These are phyloP conservation scores for Montipora foliosa DNA, from an alignment of 64 coral and sea anemone genomes.

Conservation along the genomic window DNA sequence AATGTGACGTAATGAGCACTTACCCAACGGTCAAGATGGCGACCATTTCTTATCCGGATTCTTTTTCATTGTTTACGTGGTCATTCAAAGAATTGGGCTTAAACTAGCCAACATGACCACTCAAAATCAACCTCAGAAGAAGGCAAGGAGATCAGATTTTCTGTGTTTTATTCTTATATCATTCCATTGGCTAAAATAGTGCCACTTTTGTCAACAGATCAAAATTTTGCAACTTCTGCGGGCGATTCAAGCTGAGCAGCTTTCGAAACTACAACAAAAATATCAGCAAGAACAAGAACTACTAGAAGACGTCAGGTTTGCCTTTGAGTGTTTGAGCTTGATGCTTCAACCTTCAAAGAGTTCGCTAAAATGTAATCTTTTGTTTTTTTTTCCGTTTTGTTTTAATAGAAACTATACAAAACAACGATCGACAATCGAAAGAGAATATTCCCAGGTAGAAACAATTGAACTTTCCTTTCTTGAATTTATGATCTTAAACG, in stretches of 20 bases:
- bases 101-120: constrained; percentile 53
- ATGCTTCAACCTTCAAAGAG: neutral
- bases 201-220: constrained; percentile 35
- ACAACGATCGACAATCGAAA: constrained; percentile 85
- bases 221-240: constrained; percentile 88
- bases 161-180: neutral
- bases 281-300: constrained; percentile 93
- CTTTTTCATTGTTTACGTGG: neutral
- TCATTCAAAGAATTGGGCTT: neutral
- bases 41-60: neutral
- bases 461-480: too few species aligned
- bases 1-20: constrained; percentile 4
- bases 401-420: constrained; percentile 74
- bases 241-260: constrained; percentile 82
- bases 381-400: constrained; percentile 21
- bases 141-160: constrained; percentile 13
- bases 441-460: constrained; percentile 87
- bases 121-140: constrained; percentile 80
- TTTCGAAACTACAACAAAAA: constrained; percentile 87
- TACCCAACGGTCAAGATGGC: neutral
- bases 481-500: too few species aligned
- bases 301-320: constrained; percentile 90
- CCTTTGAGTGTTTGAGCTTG: neutral
- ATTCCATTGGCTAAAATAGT: constrained; percentile 4
- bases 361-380: neutral